Evolutionary conservation across 2,113 vertebrate species (phyloP).

Genomic region (Boulengeromyrus knoepffleri): DNA sequence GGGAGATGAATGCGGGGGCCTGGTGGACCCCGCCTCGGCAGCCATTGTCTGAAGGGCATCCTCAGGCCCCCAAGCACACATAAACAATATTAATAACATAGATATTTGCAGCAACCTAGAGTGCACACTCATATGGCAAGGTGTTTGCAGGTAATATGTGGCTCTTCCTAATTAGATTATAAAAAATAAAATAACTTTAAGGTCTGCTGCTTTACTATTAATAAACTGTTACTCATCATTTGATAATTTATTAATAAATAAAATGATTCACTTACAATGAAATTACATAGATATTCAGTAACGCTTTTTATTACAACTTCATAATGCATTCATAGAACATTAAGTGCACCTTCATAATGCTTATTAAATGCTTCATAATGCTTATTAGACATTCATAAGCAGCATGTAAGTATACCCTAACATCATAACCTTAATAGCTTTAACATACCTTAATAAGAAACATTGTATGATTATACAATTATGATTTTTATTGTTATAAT

Average conservation of each 20-base stretch:
- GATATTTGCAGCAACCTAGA: constrained; percentile 29
- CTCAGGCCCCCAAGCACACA: constrained; percentile 36
- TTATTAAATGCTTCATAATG: neutral
- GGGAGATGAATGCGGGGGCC: constrained; percentile 38
- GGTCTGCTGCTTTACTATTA: neutral
- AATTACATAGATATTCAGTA: neutral
- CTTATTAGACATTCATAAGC: neutral
- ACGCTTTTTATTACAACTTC: neutral
- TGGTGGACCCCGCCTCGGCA: constrained; percentile 47
- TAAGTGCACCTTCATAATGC: neutral
- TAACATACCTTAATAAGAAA: too few relatives aligned
- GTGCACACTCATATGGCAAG: neutral
- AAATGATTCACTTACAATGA: neutral
- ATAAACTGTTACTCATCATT: neutral
- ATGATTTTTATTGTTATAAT: too few relatives aligned
- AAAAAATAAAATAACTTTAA: neutral
- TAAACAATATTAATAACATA: constrained; percentile 55
- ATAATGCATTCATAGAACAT: neutral
- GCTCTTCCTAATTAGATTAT: neutral
- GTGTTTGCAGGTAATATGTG: neutral
- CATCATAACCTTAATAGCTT: too few relatives aligned
- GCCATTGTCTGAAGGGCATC: constrained; percentile 40
- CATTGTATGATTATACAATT: too few relatives aligned
- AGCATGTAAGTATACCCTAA: too few relatives aligned
- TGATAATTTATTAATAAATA: neutral